A percentile compares a stretch with the other conserved stretches of the same genome.
phyloP scores from a whole-genome alignment of 2,113 vertebrate species.

The Laticauda laticaudata region DNA sequence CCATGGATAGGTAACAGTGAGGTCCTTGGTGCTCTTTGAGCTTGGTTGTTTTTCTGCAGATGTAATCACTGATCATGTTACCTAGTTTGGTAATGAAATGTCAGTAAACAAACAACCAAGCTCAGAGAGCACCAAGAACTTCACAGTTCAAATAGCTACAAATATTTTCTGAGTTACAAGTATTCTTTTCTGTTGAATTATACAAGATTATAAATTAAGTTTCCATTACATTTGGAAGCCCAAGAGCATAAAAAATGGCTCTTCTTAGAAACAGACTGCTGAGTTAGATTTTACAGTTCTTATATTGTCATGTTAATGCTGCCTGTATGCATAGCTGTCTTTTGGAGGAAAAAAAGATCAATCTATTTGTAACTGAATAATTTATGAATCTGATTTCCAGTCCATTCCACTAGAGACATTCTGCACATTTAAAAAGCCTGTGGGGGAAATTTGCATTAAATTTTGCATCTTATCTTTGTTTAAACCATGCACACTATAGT shows the following conservation, averaged over 20 bases:
- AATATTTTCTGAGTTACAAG: too few relatives aligned
- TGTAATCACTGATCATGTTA: too few relatives aligned
- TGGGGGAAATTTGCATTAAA: not conserved
- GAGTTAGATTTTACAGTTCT: not conserved
- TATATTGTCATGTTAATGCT: not conserved
- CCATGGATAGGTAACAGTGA: not conserved
- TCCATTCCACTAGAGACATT: not conserved
- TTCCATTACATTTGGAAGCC: not conserved
- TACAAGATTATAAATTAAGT: not conserved
- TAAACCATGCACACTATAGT: not conserved
- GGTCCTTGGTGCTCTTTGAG: too few relatives aligned
- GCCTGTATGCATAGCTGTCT: not conserved
- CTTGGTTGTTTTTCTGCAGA: too few relatives aligned
- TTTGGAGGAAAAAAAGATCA: not conserved
- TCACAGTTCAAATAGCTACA: too few relatives aligned
- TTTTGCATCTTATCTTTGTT: not conserved
- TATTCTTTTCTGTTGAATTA: not conserved
- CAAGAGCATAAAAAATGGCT: not conserved
- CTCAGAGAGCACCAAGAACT: too few relatives aligned
- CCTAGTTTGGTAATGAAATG: too few relatives aligned
- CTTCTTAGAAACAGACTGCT: not conserved
- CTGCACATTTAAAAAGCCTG: not conserved
- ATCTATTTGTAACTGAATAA: not conserved
- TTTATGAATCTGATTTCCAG: not conserved
- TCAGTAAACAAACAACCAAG: too few relatives aligned